Conservation (phyloP, 2,113 vertebrate genomes). For the Heterochromis multidens region DNA sequence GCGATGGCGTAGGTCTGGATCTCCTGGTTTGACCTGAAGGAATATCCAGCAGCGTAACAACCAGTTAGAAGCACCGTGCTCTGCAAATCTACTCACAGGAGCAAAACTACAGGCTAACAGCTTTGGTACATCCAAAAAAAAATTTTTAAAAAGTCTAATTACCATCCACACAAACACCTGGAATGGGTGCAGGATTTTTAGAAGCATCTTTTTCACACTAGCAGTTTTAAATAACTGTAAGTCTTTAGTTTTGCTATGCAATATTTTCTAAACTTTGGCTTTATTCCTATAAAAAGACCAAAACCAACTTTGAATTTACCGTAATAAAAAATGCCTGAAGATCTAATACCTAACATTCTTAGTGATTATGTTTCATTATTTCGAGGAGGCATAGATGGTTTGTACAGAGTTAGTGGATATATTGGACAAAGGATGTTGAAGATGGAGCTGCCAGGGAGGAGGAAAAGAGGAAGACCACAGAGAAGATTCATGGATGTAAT, state of each 20-base stretch:
- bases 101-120: background rate
- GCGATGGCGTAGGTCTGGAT: constrained; percentile 99
- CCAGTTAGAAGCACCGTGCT: constrained; percentile 75
- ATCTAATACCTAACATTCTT: background rate
- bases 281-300: background rate
- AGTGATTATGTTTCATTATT: background rate
- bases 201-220: background rate
- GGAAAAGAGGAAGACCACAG: background rate
- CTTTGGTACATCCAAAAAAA: background rate
- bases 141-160: background rate
- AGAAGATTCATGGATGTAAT: background rate
- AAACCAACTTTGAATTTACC: background rate
- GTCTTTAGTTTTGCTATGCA: background rate
- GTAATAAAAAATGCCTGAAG: background rate
- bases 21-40: constrained; percentile 95
- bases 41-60: constrained; percentile 47
- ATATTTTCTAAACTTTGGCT: background rate
- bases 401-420: background rate
- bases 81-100: constrained; percentile 13
- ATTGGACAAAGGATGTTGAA: background rate
- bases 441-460: background rate
- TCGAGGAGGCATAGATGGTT: background rate
- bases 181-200: background rate
- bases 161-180: background rate
- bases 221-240: background rate